These are phyloP conservation scores for Copsychus sechellarum DNA, from an alignment of 2,113 vertebrate species.

Conservation along the genomic window DNA sequence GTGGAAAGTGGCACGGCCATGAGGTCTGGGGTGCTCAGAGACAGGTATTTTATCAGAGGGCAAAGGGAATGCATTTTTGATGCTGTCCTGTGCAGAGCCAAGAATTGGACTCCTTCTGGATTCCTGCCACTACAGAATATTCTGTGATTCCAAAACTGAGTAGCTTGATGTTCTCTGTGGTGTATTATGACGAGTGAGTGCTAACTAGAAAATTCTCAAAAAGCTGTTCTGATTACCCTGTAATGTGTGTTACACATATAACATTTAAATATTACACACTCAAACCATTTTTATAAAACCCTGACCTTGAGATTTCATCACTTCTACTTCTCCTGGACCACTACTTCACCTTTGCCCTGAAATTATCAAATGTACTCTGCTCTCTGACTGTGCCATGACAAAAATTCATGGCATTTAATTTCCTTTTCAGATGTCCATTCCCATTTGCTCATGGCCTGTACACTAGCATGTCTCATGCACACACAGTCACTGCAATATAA, in stretches of 20 bases:
- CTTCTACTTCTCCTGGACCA: neutral
- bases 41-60: neutral
- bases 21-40: neutral
- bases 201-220: neutral
- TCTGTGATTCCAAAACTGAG: neutral
- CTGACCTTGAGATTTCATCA: neutral
- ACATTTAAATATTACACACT: neutral
- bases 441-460: neutral
- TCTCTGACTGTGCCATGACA: neutral
- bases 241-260: neutral
- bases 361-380: neutral
- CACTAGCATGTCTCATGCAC: neutral
- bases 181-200: neutral
- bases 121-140: neutral
- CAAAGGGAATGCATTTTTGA: neutral
- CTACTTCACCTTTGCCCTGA: neutral
- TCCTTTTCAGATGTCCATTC: neutral
- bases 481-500: neutral
- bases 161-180: neutral
- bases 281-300: neutral
- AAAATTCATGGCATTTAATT: neutral
- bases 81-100: neutral
- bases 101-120: neutral
- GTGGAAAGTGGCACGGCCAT: neutral
- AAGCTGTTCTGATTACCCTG: neutral